phyloP scores from a whole-genome alignment of 2,113 vertebrate species.

The Nothocercus nigrocapillus region DNA sequence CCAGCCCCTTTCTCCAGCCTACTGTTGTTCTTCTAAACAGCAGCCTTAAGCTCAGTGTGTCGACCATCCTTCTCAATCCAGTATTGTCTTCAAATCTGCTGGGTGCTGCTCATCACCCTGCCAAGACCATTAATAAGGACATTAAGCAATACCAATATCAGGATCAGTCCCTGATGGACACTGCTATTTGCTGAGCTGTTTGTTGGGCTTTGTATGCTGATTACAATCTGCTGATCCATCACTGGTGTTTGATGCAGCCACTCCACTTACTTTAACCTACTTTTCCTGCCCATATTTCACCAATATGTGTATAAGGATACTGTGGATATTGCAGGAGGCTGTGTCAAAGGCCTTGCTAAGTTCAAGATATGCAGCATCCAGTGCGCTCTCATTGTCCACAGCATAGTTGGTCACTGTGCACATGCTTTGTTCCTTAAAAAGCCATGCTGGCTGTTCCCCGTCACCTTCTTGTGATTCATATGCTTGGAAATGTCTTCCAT shows the following conservation, averaged over 20 bases:
- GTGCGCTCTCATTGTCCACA: not conserved
- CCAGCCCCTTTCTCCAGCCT: not conserved
- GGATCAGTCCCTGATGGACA: not conserved
- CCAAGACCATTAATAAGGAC: not conserved
- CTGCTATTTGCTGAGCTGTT: not conserved
- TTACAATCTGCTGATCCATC: rapidly evolving
- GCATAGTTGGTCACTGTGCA: not conserved
- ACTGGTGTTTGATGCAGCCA: not conserved
- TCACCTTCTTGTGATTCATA: not conserved
- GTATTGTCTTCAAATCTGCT: not conserved
- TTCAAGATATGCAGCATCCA: not conserved
- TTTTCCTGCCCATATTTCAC: not conserved
- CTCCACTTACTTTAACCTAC: not conserved
- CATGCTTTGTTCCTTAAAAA: not conserved
- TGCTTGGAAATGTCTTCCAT: not conserved
- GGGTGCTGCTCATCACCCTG: not conserved
- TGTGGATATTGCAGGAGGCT: not conserved
- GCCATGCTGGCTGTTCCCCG: not conserved
- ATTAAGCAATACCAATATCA: not conserved
- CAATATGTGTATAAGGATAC: not conserved
- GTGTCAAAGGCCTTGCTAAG: not conserved
- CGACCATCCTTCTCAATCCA: not conserved
- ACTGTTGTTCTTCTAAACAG: not conserved
- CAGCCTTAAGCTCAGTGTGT: not conserved
- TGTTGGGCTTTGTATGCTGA: not conserved